Evolutionary conservation across 2,888 invertebrate genomes (phyloP).

Genomic region (Holacanthella duospinosa): DNA sequence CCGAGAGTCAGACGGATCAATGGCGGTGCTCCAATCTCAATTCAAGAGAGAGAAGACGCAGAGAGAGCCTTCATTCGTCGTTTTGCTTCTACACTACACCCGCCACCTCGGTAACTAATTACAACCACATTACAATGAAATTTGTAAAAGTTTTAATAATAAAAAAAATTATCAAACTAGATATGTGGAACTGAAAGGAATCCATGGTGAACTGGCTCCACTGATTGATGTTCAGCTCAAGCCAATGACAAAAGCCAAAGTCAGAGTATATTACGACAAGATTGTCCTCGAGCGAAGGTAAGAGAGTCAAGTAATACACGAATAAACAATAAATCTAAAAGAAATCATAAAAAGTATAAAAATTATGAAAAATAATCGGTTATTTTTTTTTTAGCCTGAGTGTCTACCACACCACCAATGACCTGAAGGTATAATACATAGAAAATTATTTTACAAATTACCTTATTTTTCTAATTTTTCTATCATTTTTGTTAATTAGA

Average conservation of each 20-base stretch:
- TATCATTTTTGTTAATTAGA: conserved; percentile 17
- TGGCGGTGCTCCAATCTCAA: conserved; percentile 73
- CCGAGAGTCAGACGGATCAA: conserved; percentile 77
- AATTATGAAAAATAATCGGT: too few species aligned
- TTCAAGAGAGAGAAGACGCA: conserved; percentile 78
- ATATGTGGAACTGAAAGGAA: conserved; percentile 67
- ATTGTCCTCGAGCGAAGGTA: conserved; percentile 32
- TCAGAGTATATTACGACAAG: conserved; percentile 65
- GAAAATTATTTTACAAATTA: neutral
- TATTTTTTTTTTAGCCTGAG: too few species aligned
- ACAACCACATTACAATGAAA: too few species aligned
- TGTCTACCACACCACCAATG: conserved; percentile 62
- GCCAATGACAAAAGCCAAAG: conserved; percentile 65
- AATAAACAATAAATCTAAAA: too few species aligned
- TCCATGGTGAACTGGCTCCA: conserved; percentile 82
- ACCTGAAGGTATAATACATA: conserved; percentile 51
- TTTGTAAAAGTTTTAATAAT: too few species aligned
- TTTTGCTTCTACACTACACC: conserved; percentile 70
- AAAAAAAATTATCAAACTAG: conserved; percentile 48
- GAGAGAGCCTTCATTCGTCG: conserved; percentile 86
- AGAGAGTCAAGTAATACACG: too few species aligned
- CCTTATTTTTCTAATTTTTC: neutral
- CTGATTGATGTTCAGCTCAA: conserved; percentile 72
- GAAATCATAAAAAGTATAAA: too few species aligned
- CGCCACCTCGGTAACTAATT: conserved; percentile 58